Conservation (phyloP, 1,140 invertebrate genomes). For the Bombus balteatus region DNA sequence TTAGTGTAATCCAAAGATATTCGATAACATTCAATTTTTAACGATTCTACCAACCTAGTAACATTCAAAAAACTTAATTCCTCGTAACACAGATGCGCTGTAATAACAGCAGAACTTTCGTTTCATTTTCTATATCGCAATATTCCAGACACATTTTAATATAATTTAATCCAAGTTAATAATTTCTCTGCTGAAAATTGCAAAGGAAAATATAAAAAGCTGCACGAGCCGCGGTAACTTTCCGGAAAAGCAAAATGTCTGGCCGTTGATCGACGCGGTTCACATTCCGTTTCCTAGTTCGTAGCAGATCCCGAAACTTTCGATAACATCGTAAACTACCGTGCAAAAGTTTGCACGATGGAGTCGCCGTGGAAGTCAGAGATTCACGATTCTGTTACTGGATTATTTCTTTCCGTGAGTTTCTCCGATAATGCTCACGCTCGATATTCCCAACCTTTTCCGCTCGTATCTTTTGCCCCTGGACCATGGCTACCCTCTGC, state of each 20-base stretch:
- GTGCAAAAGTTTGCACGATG: conserved; percentile 57
- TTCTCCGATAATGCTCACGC: conserved; percentile 48
- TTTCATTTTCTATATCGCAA: too few relatives aligned
- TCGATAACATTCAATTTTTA: too few relatives aligned
- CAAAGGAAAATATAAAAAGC: background rate
- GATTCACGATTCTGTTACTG: conserved; percentile 64
- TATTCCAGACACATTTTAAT: too few relatives aligned
- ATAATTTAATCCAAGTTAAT: too few relatives aligned
- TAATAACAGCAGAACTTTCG: too few relatives aligned
- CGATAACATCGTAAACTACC: conserved; percentile 61
- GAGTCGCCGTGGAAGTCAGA: conserved; percentile 58
- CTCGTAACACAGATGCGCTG: too few relatives aligned
- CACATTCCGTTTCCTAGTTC: conserved; percentile 51
- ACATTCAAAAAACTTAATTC: too few relatives aligned
- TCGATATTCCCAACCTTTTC: conserved; percentile 37
- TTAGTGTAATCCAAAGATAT: too few relatives aligned
- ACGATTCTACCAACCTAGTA: too few relatives aligned
- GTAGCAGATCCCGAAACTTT: conserved; percentile 53
- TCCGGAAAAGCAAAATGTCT: conserved; percentile 18
- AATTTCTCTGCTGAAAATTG: background rate
- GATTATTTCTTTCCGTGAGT: conserved; percentile 63
- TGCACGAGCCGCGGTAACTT: background rate
- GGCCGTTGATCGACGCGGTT: conserved; percentile 59
- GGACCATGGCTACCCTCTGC: background rate
- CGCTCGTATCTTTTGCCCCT: background rate